phyloP scores from a whole-genome alignment of 2,797 vertebrate genomes.

The Tragelaphus oryx region DNA sequence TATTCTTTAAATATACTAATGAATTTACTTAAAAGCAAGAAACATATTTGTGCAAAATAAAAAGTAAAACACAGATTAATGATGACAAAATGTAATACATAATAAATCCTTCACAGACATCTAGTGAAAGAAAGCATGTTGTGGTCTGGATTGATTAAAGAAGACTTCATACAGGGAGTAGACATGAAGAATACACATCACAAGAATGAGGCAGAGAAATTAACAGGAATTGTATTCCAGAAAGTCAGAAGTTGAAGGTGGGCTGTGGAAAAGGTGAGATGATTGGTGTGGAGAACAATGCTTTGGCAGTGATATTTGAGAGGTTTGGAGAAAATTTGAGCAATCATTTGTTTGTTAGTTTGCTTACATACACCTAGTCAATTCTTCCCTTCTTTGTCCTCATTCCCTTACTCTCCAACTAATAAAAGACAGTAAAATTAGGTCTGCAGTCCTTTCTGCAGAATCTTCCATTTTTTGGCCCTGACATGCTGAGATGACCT shows the following conservation, averaged over 20 bases:
- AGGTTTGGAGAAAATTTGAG: neutral
- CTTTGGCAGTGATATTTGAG: neutral
- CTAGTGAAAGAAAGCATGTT: neutral
- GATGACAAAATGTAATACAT: neutral
- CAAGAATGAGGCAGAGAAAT: neutral
- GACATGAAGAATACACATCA: neutral
- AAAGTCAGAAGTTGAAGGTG: neutral
- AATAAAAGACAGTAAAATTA: neutral
- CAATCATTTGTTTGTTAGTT: neutral
- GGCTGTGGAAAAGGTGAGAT: neutral
- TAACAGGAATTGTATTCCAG: neutral
- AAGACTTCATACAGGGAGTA: neutral
- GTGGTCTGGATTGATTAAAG: neutral
- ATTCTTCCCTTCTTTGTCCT: neutral
- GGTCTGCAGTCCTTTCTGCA: neutral
- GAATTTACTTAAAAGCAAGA: neutral
- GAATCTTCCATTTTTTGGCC: neutral
- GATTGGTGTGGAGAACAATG: rapidly evolving
- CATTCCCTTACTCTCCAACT: rapidly evolving
- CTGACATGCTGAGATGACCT: neutral
- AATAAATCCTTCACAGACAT: neutral
- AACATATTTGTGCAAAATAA: neutral
- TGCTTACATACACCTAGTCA: neutral
- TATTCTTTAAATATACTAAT: neutral
- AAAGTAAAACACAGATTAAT: neutral